phyloP scores from a whole-genome alignment of 2,888 invertebrate genomes.

The Amphimallon solstitiale region DNA sequence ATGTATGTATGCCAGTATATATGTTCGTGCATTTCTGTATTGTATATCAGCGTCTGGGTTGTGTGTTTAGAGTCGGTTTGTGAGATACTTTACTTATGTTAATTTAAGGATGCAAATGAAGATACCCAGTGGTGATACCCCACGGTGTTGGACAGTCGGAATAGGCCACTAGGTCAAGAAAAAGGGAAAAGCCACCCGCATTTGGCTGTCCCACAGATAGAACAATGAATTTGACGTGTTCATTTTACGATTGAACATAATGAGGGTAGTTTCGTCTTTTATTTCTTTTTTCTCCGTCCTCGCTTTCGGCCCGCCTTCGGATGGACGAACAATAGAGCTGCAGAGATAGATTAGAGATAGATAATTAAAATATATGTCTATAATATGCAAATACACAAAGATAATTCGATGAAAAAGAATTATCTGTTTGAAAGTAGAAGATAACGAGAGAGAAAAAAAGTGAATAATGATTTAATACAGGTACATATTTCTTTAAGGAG shows the following conservation, averaged over 20 bases:
- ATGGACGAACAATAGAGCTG: conserved; percentile 11
- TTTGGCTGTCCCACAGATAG: conserved; percentile 14
- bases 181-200: conserved; percentile 30
- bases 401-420: conserved; percentile 3
- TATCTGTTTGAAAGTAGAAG: not conserved
- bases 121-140: conserved; percentile 32
- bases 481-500: too few relatives aligned
- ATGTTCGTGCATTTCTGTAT: conserved; percentile 15
- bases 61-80: conserved; percentile 15
- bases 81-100: conserved; percentile 31
- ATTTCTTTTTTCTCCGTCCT: conserved; percentile 2
- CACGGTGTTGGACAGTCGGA: conserved; percentile 20
- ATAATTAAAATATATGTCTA: conserved; percentile 26
- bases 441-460: too few relatives aligned
- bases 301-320: not conserved
- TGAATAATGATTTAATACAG: too few relatives aligned
- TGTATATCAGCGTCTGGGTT: not conserved
- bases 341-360: conserved; percentile 23
- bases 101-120: conserved; percentile 31
- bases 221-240: conserved; percentile 33
- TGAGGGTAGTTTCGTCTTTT: conserved; percentile 23
- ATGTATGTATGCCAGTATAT: not conserved
- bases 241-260: conserved; percentile 33
- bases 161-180: conserved; percentile 31
- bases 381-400: conserved; percentile 3